Percentiles rank a stretch among this genome's conserved stretches.
Evolutionary conservation across 2,113 vertebrate genomes (phyloP).

Genomic region (Uria aalge): DNA sequence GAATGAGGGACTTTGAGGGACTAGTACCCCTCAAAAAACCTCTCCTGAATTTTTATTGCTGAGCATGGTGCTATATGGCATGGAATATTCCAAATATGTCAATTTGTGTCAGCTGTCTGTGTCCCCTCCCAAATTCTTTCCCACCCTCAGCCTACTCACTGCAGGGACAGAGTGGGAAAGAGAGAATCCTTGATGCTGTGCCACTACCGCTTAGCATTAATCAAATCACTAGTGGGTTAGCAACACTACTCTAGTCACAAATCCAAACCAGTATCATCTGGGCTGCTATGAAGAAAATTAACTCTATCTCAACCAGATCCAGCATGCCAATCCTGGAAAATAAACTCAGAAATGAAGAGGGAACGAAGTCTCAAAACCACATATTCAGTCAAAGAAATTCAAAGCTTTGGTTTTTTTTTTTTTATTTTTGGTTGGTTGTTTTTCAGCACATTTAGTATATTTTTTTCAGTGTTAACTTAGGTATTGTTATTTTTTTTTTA

Average conservation of each 20-base stretch:
- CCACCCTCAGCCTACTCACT: background rate
- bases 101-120: background rate
- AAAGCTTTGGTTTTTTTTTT: background rate
- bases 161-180: background rate
- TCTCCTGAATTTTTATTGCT: background rate
- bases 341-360: background rate
- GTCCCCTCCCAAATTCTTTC: background rate
- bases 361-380: background rate
- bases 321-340: background rate
- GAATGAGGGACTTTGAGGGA: background rate
- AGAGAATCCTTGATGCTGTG: background rate
- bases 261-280: background rate
- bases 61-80: accelerated
- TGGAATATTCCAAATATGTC: background rate
- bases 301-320: background rate
- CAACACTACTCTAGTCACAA: background rate
- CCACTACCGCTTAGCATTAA: background rate
- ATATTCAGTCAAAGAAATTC: background rate
- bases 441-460: background rate
- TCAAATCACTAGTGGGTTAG: background rate
- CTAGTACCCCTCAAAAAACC: accelerated
- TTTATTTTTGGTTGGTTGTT: background rate
- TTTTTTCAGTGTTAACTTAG: background rate
- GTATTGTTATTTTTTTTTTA: background rate
- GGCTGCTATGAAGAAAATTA: background rate